These are phyloP conservation scores for Syngnathus acus DNA, from an alignment of 2,797 vertebrate species.

Conservation along the genomic window DNA sequence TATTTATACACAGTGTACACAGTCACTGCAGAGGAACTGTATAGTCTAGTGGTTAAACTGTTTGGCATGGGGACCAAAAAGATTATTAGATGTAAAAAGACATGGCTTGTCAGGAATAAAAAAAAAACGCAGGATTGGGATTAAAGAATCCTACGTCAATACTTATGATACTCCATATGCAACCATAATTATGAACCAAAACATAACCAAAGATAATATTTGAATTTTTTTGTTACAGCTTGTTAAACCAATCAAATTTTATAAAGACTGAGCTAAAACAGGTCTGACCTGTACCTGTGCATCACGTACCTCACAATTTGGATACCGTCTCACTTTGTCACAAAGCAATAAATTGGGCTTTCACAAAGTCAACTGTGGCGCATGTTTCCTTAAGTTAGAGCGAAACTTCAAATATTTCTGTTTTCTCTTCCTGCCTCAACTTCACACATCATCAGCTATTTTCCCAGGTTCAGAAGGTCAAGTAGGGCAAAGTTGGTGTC, in stretches of 20 bases:
- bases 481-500: not conserved
- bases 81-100: not conserved
- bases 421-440: not conserved
- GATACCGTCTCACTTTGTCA: not conserved
- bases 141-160: not conserved
- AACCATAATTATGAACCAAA: not conserved
- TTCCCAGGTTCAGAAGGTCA: not conserved
- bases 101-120: not conserved
- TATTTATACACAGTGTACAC: constrained; percentile 46
- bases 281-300: not conserved
- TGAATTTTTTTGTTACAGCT: not conserved
- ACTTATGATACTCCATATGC: not conserved
- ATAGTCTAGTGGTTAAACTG: constrained; percentile 1
- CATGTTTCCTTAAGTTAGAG: not conserved
- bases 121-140: not conserved
- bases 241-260: not conserved
- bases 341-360: not conserved
- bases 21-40: constrained; percentile 5
- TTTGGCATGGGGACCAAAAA: not conserved
- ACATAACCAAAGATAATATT: not conserved
- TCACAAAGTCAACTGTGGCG: not conserved
- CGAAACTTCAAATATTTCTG: not conserved
- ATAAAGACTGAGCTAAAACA: not conserved
- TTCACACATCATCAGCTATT: not conserved
- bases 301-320: not conserved